phyloP scores from a whole-genome alignment of 2,888 invertebrate species.

The Scrobipalpa atriplicella region DNA sequence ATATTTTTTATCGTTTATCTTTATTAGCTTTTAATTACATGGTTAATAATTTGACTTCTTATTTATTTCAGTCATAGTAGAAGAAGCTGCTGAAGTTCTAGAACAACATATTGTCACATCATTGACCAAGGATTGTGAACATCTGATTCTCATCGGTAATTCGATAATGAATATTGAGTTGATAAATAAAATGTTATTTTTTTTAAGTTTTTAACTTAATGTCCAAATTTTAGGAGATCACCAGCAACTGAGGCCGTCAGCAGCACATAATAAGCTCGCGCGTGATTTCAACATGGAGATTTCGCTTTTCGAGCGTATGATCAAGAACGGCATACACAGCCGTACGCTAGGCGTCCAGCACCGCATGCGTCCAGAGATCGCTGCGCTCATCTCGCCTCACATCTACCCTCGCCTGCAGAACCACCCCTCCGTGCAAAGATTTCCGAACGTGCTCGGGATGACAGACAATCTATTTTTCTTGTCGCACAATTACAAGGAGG shows the following conservation, averaged over 20 bases:
- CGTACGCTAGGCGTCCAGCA: constrained; percentile 87
- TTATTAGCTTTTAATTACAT: too few relatives aligned
- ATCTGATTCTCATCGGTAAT: constrained; percentile 91
- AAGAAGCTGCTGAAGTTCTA: constrained; percentile 95
- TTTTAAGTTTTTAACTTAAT: too few relatives aligned
- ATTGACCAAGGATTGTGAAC: constrained; percentile 87
- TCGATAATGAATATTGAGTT: background rate
- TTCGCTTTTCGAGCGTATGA: constrained; percentile 92
- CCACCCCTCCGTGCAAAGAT: constrained; percentile 82
- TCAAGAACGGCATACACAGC: constrained; percentile 85
- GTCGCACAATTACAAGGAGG: constrained; percentile 83
- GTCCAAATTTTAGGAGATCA: constrained; percentile 85
- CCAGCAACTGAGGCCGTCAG: constrained; percentile 89
- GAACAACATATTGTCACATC: constrained; percentile 92
- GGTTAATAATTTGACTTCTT: too few relatives aligned
- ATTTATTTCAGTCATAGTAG: constrained; percentile 85
- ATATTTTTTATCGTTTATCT: background rate
- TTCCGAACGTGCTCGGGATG: constrained; percentile 84
- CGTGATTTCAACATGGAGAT: constrained; percentile 86
- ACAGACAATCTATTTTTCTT: constrained; percentile 86
- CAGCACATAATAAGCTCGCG: constrained; percentile 86
- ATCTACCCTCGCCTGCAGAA: constrained; percentile 87
- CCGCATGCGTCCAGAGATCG: constrained; percentile 87
- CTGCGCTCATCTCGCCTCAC: constrained; percentile 83
- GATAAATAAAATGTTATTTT: too few relatives aligned